phyloP scores from a whole-genome alignment of 2,797 vertebrate species.

The Potorous gilbertii region DNA sequence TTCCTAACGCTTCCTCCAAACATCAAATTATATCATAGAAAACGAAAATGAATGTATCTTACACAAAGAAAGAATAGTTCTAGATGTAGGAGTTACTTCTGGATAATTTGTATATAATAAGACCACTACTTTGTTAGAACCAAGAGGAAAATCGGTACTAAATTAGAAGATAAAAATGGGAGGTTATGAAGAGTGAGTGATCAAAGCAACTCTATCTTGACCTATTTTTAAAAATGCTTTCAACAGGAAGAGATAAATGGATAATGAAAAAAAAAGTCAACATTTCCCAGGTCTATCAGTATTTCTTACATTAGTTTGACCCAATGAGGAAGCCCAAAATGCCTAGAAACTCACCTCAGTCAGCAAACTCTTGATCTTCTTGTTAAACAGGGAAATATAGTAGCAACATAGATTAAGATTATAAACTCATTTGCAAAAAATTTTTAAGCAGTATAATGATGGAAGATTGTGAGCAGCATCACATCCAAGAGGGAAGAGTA shows the following conservation, averaged over 20 bases:
- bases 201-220: background rate
- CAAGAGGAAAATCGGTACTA: background rate
- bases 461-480: background rate
- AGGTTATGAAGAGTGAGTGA: background rate
- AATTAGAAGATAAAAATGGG: background rate
- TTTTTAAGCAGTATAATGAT: background rate
- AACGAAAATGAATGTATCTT: background rate
- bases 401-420: background rate
- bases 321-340: background rate
- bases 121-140: background rate
- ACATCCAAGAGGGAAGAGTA: background rate
- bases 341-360: background rate
- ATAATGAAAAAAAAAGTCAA: background rate
- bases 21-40: background rate
- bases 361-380: background rate
- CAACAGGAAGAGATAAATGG: too few relatives aligned
- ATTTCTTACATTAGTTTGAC: background rate
- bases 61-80: background rate
- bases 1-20: background rate
- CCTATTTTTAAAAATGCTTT: background rate
- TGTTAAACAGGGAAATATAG: background rate
- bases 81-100: background rate
- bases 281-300: background rate
- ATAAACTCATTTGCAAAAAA: background rate
- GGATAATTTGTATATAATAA: background rate